Conservation (phyloP, 2,797 vertebrate species). For the Rhodeus uyekii region DNA sequence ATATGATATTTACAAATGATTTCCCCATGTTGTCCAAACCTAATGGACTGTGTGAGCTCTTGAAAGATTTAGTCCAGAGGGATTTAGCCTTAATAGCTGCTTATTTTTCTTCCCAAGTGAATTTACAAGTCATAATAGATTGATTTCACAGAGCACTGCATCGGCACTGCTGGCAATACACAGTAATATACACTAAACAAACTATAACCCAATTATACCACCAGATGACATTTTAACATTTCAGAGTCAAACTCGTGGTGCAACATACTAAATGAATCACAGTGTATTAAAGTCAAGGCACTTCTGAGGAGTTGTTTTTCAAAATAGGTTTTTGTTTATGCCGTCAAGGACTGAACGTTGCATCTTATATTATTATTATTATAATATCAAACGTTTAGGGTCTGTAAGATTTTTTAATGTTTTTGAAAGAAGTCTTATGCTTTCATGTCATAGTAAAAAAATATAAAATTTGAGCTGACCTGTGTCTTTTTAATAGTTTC, state of each 20-base stretch:
- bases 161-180: slow-evolving; percentile 6
- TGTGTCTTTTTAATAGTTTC: too few relatives aligned
- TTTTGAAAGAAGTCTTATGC: too few relatives aligned
- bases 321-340: not conserved
- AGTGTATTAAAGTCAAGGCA: not conserved
- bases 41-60: slow-evolving; percentile 7
- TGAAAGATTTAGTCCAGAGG: slow-evolving; percentile 47
- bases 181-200: slow-evolving; percentile 6
- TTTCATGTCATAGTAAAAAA: too few relatives aligned
- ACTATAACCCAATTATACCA: slow-evolving; percentile 27
- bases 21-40: not conserved
- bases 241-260: slow-evolving; percentile 1
- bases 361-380: not conserved
- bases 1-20: slow-evolving; percentile 1
- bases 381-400: too few relatives aligned
- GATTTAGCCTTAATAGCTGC: slow-evolving; percentile 64
- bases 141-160: slow-evolving; percentile 54
- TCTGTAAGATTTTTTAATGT: too few relatives aligned
- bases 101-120: slow-evolving; percentile 67
- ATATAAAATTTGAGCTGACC: too few relatives aligned
- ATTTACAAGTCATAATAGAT: slow-evolving; percentile 62
- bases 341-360: not conserved
- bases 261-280: not conserved
- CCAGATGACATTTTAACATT: slow-evolving; percentile 1
- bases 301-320: not conserved